Conservation (phyloP, 2,113 vertebrate genomes). For the Dipodomys spectabilis region DNA sequence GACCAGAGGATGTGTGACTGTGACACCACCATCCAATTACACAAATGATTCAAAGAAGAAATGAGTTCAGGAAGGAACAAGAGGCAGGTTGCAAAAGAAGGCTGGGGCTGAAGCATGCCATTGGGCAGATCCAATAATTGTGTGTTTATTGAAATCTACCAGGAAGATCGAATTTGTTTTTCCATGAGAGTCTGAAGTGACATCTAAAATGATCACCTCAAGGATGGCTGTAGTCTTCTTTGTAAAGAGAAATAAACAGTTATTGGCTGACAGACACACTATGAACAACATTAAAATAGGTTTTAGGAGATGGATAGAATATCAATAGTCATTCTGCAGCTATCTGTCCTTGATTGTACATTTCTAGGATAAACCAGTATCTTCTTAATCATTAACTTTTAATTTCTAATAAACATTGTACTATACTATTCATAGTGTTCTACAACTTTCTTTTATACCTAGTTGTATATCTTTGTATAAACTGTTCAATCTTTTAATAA, state of each 20-base stretch:
- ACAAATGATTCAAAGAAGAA: background rate
- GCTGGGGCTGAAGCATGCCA: background rate
- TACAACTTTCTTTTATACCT: background rate
- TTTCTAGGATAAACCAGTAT: background rate
- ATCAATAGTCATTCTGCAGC: no score
- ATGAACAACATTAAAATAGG: background rate
- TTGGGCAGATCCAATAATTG: background rate
- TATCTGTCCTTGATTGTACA: background rate
- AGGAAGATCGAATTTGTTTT: background rate
- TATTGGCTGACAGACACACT: fast-evolving
- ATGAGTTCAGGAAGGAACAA: background rate
- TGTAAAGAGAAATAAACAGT: background rate
- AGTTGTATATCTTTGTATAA: background rate
- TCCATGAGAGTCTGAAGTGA: background rate
- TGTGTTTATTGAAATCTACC: background rate
- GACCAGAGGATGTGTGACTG: background rate
- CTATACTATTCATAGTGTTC: background rate
- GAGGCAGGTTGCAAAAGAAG: background rate
- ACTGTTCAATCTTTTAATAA: background rate
- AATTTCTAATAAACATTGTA: background rate
- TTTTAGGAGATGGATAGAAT: background rate
- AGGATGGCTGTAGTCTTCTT: background rate
- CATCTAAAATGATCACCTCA: no score
- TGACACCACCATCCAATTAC: fast-evolving
- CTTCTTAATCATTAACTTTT: background rate